These are phyloP conservation scores for Indri indri DNA, from an alignment of 2,113 vertebrate species.

Conservation along the genomic window DNA sequence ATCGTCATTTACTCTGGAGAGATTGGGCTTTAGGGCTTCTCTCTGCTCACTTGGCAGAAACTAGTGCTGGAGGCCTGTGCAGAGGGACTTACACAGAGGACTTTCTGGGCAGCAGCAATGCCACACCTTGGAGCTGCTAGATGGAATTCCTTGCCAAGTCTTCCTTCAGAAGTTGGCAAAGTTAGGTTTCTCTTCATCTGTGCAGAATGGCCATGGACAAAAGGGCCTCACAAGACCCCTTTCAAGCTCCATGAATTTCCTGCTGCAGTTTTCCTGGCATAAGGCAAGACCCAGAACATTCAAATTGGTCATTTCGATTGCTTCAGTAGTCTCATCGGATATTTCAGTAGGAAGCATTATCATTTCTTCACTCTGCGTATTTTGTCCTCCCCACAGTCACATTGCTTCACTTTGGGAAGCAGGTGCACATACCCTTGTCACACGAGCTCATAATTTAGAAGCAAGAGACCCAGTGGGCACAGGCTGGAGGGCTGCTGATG, in stretches of 20 bases:
- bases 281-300: not conserved
- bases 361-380: not conserved
- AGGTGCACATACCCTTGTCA: not conserved
- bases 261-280: not conserved
- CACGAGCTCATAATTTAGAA: not conserved
- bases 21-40: not conserved
- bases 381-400: not conserved
- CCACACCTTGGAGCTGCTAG: not conserved
- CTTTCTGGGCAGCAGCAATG: not conserved
- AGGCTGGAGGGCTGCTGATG: not conserved
- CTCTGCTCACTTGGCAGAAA: not conserved
- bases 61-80: not conserved
- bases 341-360: not conserved
- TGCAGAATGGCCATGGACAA: not conserved
- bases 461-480: not conserved
- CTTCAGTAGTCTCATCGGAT: not conserved
- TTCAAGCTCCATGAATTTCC: constrained; percentile 36
- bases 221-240: not conserved
- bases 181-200: not conserved
- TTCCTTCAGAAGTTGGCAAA: not conserved
- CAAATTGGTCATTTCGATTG: not conserved
- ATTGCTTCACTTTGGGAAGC: not conserved
- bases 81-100: not conserved
- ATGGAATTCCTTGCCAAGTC: not conserved
- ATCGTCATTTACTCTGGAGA: not conserved